Percentiles rank a stretch among this genome's conserved stretches.
These are phyloP conservation scores for Oreochromis spilurus DNA, from an alignment of 2,113 vertebrate genomes.

Conservation along the genomic window DNA sequence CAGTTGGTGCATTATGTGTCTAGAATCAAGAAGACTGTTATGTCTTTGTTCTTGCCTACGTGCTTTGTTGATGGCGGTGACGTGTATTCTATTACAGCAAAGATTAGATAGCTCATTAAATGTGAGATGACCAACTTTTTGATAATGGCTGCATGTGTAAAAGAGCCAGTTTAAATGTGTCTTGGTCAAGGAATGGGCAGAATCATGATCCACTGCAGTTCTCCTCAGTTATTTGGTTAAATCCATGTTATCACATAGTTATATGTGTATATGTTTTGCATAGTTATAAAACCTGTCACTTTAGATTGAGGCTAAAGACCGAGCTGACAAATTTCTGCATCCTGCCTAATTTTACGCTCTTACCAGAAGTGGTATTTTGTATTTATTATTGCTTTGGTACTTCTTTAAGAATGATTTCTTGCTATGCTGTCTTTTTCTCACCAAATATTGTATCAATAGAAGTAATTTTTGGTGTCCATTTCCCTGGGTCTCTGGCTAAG, in stretches of 20 bases:
- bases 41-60: conserved; percentile 66
- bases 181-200: neutral
- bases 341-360: neutral
- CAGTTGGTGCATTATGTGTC: conserved; percentile 46
- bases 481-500: neutral
- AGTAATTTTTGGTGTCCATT: neutral
- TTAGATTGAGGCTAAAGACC: neutral
- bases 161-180: neutral
- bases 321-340: neutral
- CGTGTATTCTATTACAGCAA: conserved; percentile 42
- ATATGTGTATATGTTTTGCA: neutral
- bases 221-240: neutral
- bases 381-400: neutral
- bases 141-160: conserved; percentile 10
- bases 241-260: neutral
- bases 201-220: neutral
- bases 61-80: conserved; percentile 44
- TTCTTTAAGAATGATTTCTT: neutral
- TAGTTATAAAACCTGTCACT: neutral
- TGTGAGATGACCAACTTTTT: conserved; percentile 1
- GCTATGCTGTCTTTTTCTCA: neutral
- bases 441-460: neutral
- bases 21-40: conserved; percentile 48
- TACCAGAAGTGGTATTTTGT: neutral
- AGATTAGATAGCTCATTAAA: conserved; percentile 52